These are phyloP conservation scores for Numenius arquata DNA, from an alignment of 2,113 vertebrate genomes.

Conservation along the genomic window DNA sequence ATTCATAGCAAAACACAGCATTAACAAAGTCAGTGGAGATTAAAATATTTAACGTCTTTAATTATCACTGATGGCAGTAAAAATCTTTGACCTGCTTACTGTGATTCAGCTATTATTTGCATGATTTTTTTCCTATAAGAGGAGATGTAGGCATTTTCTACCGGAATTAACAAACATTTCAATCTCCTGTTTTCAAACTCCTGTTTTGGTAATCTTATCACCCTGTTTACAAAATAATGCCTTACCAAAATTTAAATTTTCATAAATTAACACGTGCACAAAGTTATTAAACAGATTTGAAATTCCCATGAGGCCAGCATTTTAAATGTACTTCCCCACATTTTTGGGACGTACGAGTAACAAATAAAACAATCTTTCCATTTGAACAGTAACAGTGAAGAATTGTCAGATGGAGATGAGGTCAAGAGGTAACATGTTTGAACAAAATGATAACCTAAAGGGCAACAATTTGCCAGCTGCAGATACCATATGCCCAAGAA, in stretches of 20 bases:
- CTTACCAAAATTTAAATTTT: background rate
- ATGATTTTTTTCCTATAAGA: background rate
- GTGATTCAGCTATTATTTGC: background rate
- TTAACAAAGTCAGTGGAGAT: background rate
- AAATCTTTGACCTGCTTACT: background rate
- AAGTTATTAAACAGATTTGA: background rate
- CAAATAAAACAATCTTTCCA: background rate
- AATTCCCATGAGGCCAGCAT: background rate
- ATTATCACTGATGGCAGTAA: background rate
- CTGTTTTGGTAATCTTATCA: background rate
- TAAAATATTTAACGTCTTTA: background rate
- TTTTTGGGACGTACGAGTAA: background rate
- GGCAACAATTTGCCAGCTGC: background rate
- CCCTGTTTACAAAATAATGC: background rate
- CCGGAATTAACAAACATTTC: background rate
- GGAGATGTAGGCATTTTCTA: background rate
- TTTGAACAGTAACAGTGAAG: background rate
- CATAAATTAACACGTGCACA: background rate
- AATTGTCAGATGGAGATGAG: background rate
- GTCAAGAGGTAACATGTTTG: background rate
- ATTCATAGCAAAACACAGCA: background rate
- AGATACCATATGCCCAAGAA: background rate
- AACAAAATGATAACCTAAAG: background rate
- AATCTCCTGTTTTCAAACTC: background rate
- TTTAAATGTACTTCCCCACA: background rate